These are phyloP conservation scores for Ectemnius continuus DNA, from an alignment of 2,888 invertebrate species.

Conservation along the genomic window DNA sequence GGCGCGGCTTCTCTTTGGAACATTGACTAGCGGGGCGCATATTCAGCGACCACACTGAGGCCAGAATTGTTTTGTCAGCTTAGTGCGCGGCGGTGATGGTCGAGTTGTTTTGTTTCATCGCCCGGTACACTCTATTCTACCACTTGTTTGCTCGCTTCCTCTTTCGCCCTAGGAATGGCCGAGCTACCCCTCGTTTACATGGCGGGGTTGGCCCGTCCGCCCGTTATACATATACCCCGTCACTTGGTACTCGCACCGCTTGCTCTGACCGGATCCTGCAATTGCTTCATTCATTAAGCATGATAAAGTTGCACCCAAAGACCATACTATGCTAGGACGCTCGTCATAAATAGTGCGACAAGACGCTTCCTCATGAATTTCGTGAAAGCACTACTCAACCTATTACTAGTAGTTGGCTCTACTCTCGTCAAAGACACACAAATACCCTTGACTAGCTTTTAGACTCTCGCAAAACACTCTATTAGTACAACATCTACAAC, in stretches of 20 bases:
- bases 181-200: conserved; percentile 1
- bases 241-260: conserved; percentile 1
- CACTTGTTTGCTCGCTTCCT: conserved; percentile 4
- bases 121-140: conserved; percentile 19
- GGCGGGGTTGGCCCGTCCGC: neutral
- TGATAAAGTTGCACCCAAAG: too few species aligned
- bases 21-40: conserved; percentile 43
- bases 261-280: neutral
- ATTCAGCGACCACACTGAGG: conserved; percentile 39
- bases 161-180: neutral
- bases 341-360: too few species aligned
- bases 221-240: neutral
- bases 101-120: conserved; percentile 40
- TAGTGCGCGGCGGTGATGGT: conserved; percentile 31
- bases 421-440: too few species aligned
- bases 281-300: conserved; percentile 4
- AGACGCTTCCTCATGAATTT: too few species aligned
- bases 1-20: conserved; percentile 40
- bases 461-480: too few species aligned
- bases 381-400: too few species aligned
- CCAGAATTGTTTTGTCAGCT: conserved; percentile 49
- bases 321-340: too few species aligned
- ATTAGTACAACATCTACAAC: too few species aligned
- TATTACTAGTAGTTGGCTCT: too few species aligned
- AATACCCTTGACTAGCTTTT: too few species aligned